Evolutionary conservation across 2,888 invertebrate species (phyloP).

Genomic region (Fissipunctia ypsillon): DNA sequence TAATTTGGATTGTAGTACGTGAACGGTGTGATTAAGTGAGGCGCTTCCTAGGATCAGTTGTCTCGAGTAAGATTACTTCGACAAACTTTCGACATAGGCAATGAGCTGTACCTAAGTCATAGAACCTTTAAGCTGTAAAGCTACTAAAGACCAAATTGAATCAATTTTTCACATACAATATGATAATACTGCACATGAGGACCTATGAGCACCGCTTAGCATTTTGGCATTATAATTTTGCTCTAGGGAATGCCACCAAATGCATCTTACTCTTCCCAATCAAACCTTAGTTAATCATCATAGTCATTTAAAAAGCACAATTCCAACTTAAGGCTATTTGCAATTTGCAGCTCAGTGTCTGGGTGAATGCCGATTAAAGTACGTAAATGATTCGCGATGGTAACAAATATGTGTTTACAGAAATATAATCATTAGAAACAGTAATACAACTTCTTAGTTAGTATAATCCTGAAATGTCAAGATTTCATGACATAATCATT

Average conservation of each 20-base stretch:
- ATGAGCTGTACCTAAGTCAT: not conserved
- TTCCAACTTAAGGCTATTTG: not conserved
- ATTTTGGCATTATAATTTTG: not conserved
- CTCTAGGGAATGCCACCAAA: not conserved
- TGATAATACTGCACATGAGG: not conserved
- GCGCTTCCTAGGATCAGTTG: not conserved
- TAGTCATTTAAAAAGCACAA: not conserved
- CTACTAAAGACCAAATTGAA: not conserved
- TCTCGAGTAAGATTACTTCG: slow-evolving; percentile 16
- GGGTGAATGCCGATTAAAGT: no score
- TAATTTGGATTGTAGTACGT: slow-evolving; percentile 26
- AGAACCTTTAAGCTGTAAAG: not conserved
- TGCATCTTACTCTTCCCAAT: not conserved
- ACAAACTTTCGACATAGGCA: not conserved
- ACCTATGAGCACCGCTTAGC: not conserved
- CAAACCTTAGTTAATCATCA: no score
- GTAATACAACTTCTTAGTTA: no score
- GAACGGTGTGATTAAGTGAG: slow-evolving; percentile 3
- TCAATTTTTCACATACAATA: not conserved
- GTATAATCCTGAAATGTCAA: no score
- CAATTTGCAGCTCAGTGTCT: no score
- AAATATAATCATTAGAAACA: no score
- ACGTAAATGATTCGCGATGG: no score
- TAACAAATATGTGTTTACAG: no score
- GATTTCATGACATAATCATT: no score